Evolutionary conservation across 2,888 invertebrate genomes (phyloP).

Genomic region (Melanotus villosus): DNA sequence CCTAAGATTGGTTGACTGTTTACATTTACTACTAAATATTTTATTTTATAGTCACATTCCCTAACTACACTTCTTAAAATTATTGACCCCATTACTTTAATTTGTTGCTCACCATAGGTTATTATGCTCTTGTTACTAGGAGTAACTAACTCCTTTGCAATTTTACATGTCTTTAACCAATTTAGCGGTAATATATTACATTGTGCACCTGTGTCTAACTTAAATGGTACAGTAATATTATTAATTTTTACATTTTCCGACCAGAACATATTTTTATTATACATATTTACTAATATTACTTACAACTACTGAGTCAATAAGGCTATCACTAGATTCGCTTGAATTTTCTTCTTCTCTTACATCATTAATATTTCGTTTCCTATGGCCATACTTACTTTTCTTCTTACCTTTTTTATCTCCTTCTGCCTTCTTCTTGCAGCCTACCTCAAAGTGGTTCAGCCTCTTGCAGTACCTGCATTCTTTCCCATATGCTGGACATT

Average conservation of each 20-base stretch:
- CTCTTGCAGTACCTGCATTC: no score
- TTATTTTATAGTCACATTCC: background rate
- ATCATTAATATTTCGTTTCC: no score
- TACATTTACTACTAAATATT: conserved; percentile 7
- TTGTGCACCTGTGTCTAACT: background rate
- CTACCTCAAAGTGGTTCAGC: no score
- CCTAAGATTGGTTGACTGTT: conserved; percentile 24
- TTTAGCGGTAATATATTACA: background rate
- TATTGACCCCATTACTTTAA: background rate
- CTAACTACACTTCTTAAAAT: background rate
- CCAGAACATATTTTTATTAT: background rate
- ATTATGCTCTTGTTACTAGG: background rate
- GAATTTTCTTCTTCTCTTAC: no score
- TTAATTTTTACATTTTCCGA: background rate
- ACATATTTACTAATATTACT: background rate
- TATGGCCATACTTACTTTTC: no score
- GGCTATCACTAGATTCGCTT: no score
- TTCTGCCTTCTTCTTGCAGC: no score
- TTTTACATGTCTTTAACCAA: no score
- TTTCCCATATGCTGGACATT: no score
- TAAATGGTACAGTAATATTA: background rate
- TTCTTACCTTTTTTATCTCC: no score
- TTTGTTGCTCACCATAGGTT: background rate
- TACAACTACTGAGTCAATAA: background rate
- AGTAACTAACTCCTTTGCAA: no score